Percentiles rank a stretch among this genome's conserved stretches.
Conservation (phyloP, 2,797 vertebrate genomes). For the Poeciliopsis infans region DNA sequence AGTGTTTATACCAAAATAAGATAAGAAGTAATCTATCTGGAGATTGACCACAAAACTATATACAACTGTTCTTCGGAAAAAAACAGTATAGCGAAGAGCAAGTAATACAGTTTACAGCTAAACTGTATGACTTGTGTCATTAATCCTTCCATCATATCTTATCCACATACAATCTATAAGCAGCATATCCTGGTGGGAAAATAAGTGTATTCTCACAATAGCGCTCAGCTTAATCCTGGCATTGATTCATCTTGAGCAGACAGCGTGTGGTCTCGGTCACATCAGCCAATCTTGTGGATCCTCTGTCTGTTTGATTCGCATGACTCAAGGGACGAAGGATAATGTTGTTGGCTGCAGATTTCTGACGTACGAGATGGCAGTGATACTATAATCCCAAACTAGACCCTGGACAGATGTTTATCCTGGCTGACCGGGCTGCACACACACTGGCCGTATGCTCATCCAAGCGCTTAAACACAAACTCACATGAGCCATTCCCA, state of each 20-base stretch:
- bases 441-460: constrained; percentile 3
- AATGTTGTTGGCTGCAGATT: constrained; percentile 40
- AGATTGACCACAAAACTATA: background rate
- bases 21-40: background rate
- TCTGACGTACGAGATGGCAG: constrained; percentile 52
- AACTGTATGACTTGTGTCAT: constrained; percentile 3
- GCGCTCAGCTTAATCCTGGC: constrained; percentile 23
- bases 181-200: constrained; percentile 3
- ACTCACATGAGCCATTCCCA: constrained; percentile 10
- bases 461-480: constrained; percentile 9
- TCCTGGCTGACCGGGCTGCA: constrained; percentile 31
- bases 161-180: constrained; percentile 5
- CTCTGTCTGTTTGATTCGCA: constrained; percentile 40
- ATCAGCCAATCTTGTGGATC: constrained; percentile 30
- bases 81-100: background rate
- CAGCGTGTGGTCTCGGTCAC: constrained; percentile 37
- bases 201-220: constrained; percentile 15
- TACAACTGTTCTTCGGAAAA: background rate
- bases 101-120: background rate
- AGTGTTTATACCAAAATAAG: background rate
- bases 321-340: constrained; percentile 41
- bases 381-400: constrained; percentile 46
- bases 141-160: background rate
- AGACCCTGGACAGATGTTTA: constrained; percentile 52
- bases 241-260: constrained; percentile 58